These are phyloP conservation scores for Rhincodon typus DNA, from an alignment of 2,797 vertebrate genomes.

Conservation along the genomic window DNA sequence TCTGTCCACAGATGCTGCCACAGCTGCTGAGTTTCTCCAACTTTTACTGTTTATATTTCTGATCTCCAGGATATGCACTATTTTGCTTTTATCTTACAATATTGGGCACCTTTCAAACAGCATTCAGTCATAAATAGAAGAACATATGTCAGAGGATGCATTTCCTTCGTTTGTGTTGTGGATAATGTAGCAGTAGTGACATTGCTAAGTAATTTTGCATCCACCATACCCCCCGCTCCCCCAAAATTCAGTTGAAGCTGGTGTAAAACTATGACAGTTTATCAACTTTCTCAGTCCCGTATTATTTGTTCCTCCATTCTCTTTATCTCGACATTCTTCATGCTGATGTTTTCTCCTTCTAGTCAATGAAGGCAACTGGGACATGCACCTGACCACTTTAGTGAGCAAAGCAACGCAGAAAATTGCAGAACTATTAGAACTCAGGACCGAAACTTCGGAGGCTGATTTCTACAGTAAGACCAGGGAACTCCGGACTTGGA, in stretches of 20 bases:
- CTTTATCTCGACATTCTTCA: background rate
- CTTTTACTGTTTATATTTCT: too few species aligned
- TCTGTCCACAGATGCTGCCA: too few species aligned
- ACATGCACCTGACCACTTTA: background rate
- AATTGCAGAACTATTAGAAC: constrained; percentile 39
- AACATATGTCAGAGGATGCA: background rate
- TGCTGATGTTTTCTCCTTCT: background rate
- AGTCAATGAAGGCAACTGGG: constrained; percentile 5
- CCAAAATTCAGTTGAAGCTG: background rate
- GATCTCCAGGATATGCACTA: too few species aligned
- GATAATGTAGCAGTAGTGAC: too few species aligned
- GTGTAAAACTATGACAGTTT: background rate
- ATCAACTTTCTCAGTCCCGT: background rate
- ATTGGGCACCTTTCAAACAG: background rate
- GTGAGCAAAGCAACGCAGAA: background rate
- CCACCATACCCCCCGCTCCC: too few species aligned
- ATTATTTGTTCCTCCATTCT: too few species aligned
- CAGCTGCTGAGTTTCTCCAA: too few species aligned
- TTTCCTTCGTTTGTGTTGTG: background rate
- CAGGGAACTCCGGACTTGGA: constrained; percentile 57
- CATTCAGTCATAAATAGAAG: background rate
- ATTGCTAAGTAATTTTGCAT: too few species aligned
- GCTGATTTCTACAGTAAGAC: constrained; percentile 49
- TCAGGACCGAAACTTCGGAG: constrained; percentile 47
- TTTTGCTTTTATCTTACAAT: background rate